Conservation (phyloP, 2,113 vertebrate species). For the Heterotilapia buettikoferi region DNA sequence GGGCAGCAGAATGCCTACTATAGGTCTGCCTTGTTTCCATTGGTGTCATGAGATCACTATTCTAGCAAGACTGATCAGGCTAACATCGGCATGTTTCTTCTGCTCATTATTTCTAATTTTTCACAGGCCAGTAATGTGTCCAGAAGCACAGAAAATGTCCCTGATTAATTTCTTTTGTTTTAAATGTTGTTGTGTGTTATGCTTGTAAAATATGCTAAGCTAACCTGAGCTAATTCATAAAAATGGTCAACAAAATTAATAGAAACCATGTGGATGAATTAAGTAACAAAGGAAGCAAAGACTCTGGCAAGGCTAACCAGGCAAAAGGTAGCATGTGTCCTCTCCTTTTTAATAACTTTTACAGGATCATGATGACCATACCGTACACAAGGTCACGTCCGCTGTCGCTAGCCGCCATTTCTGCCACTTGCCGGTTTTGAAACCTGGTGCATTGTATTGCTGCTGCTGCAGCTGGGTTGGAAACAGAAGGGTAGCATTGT, state of each 20-base stretch:
- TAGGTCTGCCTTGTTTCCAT: background rate
- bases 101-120: background rate
- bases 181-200: background rate
- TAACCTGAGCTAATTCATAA: background rate
- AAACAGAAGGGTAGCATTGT: background rate
- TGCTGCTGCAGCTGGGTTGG: background rate
- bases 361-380: background rate
- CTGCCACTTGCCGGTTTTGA: fast-evolving
- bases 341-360: background rate
- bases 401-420: background rate
- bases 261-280: background rate
- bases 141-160: background rate
- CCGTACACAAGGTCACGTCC: background rate
- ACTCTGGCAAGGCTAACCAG: background rate
- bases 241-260: background rate
- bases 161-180: background rate
- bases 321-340: background rate
- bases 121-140: background rate
- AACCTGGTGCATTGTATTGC: background rate
- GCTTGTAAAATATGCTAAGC: background rate
- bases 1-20: background rate
- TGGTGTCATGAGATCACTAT: background rate
- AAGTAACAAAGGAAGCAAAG: background rate
- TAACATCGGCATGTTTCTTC: background rate
- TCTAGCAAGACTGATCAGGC: background rate